Base-by-base conservation (phyloP, 1,140 invertebrate species). In the Eupeodes corollae region DNA sequence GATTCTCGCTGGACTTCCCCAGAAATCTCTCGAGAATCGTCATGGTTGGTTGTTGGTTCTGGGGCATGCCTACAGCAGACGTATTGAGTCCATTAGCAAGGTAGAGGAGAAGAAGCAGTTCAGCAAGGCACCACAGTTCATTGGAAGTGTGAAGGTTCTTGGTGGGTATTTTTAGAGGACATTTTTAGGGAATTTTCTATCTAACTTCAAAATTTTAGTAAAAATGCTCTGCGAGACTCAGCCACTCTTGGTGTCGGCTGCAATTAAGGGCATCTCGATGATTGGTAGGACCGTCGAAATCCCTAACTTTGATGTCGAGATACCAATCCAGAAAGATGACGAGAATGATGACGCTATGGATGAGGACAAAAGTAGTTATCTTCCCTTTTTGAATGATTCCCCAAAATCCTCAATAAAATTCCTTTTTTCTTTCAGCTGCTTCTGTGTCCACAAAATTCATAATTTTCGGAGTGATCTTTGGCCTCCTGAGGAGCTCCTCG, bases 261-360 rank as follows among this genome's bases (percentile, higher is more conserved):
- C 65, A 0, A 58, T 68, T 1, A 67, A 68, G 48, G 66, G 65
- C 48, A 54, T 64, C 26, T 68, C 65, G 13, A 63, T 68, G 56
- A 63, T 68, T 44, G 62, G 65, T 46, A 67, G 63, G 43, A 50
- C 53, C 13, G 59, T 59, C 3, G 48, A 61, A 44, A 61, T 68
- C 48, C 66, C 66, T 13, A 63, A 68, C 42, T 56, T 63, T 6
- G 53, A 59, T 15, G 58, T 66, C 6, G 61, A 62, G 44, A 61
- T 67, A 3, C 54, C 51, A 3, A 49, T 43, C 31, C 11, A 40
- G 8, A 53, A 47, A 15, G 55, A 53, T 12, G 50, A 54, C 10
- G 55, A 47, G 15, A 53, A 59, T 15, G 58, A 63, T 13, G 61
- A 67, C 13, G 52, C 63, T 18, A 46, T 65, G 50, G 54, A 59